Evolutionary conservation across 1,140 invertebrate species (phyloP), one percentile per base, ranked within the genome.

Genomic region (Adoxophyes honmai): DNA sequence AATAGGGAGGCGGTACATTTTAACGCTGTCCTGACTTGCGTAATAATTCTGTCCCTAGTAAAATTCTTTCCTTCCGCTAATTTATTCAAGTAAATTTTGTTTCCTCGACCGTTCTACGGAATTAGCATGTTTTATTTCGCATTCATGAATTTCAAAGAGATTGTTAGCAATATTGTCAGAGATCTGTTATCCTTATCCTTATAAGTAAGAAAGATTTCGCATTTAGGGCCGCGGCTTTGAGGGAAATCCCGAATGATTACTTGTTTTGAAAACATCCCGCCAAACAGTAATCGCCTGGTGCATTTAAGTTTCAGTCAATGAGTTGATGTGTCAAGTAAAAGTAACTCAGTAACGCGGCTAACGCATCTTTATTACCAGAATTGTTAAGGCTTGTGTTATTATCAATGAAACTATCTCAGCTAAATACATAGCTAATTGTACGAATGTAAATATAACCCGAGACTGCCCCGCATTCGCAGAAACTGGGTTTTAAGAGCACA

Each of bases 401-500:
- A 16, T 48, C 42, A n/a, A 48, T 16, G 16, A 44, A 48, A 48
- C 16, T 21, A 44, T 18, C 15, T 28, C 42, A 16, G 42, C 42
- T 48, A 48, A 48, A 48, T 48, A 48, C 21, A n/a, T 48, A 48
- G 21, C 42, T 48, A 48, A 48, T 48, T 21, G 11, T 14, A 18
- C 13, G 34, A 35, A 52, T 6, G 33, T 39, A 68, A 63, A 69
- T 60, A 65, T 57, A 66, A 39, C 14, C 8, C 44, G 34, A 42
- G 34, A 62, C 35, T 68, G 62, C 37, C 64, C 70, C 67, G 57
- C 55, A 69, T 71, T 70, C 78, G 63, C 52, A 73, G 81, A 81
- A 84, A 81, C 73, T 78, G 70, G 76, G 75, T 78, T 78, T 83
- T 73, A 73, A 68, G 76, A 86, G 64, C 75, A 75, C 52, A 67